phyloP scores from a whole-genome alignment of 2,888 invertebrate species.

The Tipula helvola region DNA sequence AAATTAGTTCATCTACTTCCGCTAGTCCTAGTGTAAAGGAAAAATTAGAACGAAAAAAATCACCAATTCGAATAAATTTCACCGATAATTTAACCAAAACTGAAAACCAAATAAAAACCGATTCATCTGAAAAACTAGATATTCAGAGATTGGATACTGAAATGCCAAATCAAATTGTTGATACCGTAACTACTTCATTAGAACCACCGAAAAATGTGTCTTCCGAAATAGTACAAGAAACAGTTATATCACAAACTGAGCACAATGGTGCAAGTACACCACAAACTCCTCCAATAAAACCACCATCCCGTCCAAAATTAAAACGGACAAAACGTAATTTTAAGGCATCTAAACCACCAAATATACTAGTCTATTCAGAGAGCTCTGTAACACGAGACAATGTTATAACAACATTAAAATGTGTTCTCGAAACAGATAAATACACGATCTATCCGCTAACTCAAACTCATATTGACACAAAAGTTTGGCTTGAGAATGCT shows the following conservation, averaged over 20 bases:
- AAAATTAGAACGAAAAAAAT: constrained; percentile 10
- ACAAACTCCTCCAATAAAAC: not conserved
- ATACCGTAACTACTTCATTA: not conserved
- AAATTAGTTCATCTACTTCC: not conserved
- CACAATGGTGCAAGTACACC: not conserved
- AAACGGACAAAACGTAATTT: constrained; percentile 29
- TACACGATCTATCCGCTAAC: constrained; percentile 52
- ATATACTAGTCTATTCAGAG: constrained; percentile 71
- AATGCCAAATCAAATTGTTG: not conserved
- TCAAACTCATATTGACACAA: constrained; percentile 28
- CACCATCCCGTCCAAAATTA: constrained; percentile 22
- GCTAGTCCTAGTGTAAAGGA: not conserved
- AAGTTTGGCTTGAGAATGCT: constrained; percentile 43
- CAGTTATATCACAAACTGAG: not conserved
- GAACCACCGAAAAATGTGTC: constrained; percentile 12
- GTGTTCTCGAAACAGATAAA: constrained; percentile 59
- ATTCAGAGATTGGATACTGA: not conserved
- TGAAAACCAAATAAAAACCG: not conserved
- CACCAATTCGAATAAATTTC: not conserved
- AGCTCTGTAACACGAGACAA: constrained; percentile 61
- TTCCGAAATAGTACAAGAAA: not conserved
- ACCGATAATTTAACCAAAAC: not conserved
- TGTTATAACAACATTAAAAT: constrained; percentile 54
- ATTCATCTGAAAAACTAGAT: constrained; percentile 7
- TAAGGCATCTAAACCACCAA: constrained; percentile 53